Base-by-base conservation (phyloP, 2,888 invertebrate species). In the Drosophila picticornis region DNA sequence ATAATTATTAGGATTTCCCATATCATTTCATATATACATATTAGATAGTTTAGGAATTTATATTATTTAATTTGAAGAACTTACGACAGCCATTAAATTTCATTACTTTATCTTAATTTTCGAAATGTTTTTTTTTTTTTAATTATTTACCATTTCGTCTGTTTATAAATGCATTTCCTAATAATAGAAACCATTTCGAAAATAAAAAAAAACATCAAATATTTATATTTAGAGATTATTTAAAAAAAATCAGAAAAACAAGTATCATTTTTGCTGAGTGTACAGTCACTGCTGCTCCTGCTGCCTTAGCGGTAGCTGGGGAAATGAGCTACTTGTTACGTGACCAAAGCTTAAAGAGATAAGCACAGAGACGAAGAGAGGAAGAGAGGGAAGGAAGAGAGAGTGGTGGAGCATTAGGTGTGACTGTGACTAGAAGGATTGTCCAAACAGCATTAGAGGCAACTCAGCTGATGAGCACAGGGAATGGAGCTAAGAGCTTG, bases 241-340 rank as follows among this genome's bases (percentile, higher is more conserved):
- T 43, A 0, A 7, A 13, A 6, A 6, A 43, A 13, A 7, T 1
- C 13, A 1, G 10, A 22, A 3, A 22, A 22, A 6, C 5, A 31
- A 31, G 29, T 31, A 31, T 31, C 9, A 9, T 31, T 22, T 22
- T 46, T 46, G 9, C 25, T 46, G 2, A 46, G 46, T 46, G 25
- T 4, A 46, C 36, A 36, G n/a, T n/a, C 9, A n/a, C 50, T 78
- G 61, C 53, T 25, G 57, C 46, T 61, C 1, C 52, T 32, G 32
- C 32, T 36, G 10, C 4, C 67, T 65, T 59, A 66, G 70, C 85
- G 83, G 83, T 66, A 83, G 77, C 75, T 83, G 83, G 67, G 83
- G 86, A 84, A 84, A 84, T 84, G 77, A 80, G 88, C 57, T 85
- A 80, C 88, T 71, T 71, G 88, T 71, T 88, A 84, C 88, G 88